These are phyloP conservation scores for Scaptodrosophila lebanonensis DNA, from an alignment of 1,140 invertebrate genomes.

Conservation along the genomic window DNA sequence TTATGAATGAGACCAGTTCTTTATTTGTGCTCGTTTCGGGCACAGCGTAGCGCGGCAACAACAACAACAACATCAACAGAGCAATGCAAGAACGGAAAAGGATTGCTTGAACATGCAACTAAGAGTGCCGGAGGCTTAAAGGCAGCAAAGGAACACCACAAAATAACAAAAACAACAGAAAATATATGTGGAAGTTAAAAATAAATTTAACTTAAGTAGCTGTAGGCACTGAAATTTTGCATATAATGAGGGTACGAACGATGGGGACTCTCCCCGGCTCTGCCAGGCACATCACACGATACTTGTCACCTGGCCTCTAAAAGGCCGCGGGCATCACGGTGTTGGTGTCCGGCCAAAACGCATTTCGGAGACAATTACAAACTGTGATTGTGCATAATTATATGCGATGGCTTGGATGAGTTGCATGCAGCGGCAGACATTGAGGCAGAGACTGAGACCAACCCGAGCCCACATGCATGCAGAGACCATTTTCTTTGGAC, in stretches of 20 bases:
- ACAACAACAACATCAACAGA: no score
- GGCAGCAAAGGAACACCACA: constrained; percentile 13
- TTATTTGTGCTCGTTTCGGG: constrained; percentile 52
- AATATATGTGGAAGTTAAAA: constrained; percentile 70
- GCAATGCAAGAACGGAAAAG: constrained; percentile 51
- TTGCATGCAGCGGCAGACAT: no score
- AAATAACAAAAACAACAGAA: constrained; percentile 9
- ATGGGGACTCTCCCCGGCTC: constrained; percentile 12
- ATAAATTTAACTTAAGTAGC: constrained; percentile 73
- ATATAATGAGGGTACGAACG: constrained; percentile 63
- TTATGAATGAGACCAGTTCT: constrained; percentile 73
- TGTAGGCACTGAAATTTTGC: constrained; percentile 56
- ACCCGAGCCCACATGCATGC: no score
- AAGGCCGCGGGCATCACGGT: constrained; percentile 10
- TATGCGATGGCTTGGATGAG: no score
- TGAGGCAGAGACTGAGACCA: no score
- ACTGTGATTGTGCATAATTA: constrained; percentile 61
- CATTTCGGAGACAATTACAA: constrained; percentile 60
- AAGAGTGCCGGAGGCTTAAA: constrained; percentile 44
- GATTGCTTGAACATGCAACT: constrained; percentile 72
- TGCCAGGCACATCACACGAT: background rate
- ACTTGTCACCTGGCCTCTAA: constrained; percentile 63
- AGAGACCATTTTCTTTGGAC: no score
- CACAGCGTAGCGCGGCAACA: constrained; percentile 6
- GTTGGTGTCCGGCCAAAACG: background rate